phyloP scores from a whole-genome alignment of 2,113 vertebrate genomes.

The Forbesichthys agassizii region DNA sequence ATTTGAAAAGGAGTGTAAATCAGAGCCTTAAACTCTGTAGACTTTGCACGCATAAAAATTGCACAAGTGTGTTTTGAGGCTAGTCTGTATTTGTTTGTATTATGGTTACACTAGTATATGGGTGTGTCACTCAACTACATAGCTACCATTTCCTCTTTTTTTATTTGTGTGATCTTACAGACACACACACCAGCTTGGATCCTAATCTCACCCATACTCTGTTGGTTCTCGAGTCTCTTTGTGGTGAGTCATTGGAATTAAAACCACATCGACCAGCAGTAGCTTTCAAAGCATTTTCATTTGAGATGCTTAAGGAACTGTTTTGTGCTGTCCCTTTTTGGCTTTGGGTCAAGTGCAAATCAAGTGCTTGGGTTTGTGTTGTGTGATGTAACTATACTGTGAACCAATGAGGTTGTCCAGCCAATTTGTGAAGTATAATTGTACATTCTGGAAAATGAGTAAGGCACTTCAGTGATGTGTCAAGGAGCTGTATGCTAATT shows the following conservation, averaged over 20 bases:
- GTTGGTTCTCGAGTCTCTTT: constrained; percentile 1
- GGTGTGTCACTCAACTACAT: constrained; percentile 48
- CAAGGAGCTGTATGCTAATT: no score
- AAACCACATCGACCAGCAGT: not conserved
- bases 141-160: constrained; percentile 59
- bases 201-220: constrained; percentile 16
- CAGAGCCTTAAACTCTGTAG: constrained; percentile 13
- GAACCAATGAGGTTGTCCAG: not conserved
- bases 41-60: constrained; percentile 14
- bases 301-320: not conserved
- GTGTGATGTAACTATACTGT: not conserved
- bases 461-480: no score
- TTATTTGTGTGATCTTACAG: not conserved
- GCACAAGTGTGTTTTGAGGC: not conserved
- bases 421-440: not conserved
- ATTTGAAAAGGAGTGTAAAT: not conserved
- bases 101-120: constrained; percentile 35
- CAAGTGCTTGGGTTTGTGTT: constrained; percentile 26
- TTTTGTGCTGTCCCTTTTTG: constrained; percentile 9
- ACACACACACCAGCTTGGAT: constrained; percentile 20
- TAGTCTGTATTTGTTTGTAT: constrained; percentile 25
- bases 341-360: constrained; percentile 46
- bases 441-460: no score
- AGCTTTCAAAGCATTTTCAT: not conserved
- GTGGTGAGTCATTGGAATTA: constrained; percentile 1